A percentile compares a stretch with the other conserved stretches of the same genome.
These are phyloP conservation scores for Colletes latitarsis DNA, from an alignment of 1,140 invertebrate species.

Conservation along the genomic window DNA sequence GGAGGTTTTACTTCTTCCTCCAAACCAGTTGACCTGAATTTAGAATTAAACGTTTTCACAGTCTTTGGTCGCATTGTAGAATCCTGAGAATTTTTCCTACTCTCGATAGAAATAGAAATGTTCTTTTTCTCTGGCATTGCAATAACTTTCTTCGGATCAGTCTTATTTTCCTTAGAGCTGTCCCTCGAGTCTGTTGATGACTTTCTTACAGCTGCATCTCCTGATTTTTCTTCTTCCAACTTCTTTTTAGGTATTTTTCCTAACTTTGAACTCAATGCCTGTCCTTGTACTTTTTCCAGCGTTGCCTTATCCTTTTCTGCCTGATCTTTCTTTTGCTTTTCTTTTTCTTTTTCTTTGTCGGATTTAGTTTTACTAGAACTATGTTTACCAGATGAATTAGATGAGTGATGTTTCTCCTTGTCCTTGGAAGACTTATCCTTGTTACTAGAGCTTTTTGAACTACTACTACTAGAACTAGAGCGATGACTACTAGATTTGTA, in stretches of 20 bases:
- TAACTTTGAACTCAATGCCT: slow-evolving; percentile 84
- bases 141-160: slow-evolving; percentile 71
- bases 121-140: slow-evolving; percentile 83
- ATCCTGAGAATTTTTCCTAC: slow-evolving; percentile 85
- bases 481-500: slow-evolving; percentile 75
- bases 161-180: slow-evolving; percentile 75
- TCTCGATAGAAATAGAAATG: slow-evolving; percentile 90
- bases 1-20: slow-evolving; percentile 91
- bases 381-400: slow-evolving; percentile 78
- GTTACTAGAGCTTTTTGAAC: slow-evolving; percentile 65
- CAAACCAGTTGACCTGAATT: slow-evolving; percentile 92
- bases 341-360: slow-evolving; percentile 79
- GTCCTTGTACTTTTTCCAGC: slow-evolving; percentile 84
- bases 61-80: slow-evolving; percentile 87
- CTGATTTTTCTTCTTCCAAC: slow-evolving; percentile 76
- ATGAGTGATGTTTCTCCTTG: slow-evolving; percentile 75
- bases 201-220: slow-evolving; percentile 63
- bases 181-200: slow-evolving; percentile 74
- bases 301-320: slow-evolving; percentile 86
- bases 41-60: slow-evolving; percentile 93
- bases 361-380: slow-evolving; percentile 70
- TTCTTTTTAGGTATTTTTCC: slow-evolving; percentile 89
- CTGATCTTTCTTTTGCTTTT: slow-evolving; percentile 81
- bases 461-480: slow-evolving; percentile 70
- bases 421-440: slow-evolving; percentile 78